Conservation (phyloP, 2,888 invertebrate genomes). For the Salpingus planirostris region DNA sequence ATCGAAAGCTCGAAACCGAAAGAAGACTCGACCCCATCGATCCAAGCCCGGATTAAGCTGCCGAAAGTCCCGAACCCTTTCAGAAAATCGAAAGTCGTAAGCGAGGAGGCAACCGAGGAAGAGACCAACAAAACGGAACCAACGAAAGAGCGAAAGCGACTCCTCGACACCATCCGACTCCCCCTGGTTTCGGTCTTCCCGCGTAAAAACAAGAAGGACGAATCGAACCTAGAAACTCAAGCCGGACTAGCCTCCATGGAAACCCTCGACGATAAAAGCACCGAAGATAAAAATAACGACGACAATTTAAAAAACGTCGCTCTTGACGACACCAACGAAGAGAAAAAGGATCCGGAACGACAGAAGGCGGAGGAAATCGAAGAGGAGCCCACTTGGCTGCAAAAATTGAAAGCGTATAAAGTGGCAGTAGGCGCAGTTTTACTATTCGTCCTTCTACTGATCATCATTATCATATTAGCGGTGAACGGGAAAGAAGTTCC, state of each 20-base stretch:
- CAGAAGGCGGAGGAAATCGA: constrained; percentile 29
- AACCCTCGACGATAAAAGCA: constrained; percentile 64
- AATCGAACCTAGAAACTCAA: constrained; percentile 35
- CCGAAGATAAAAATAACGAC: constrained; percentile 57
- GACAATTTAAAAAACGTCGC: constrained; percentile 68
- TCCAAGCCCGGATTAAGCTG: constrained; percentile 41
- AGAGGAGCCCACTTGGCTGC: constrained; percentile 43
- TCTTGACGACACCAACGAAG: constrained; percentile 49
- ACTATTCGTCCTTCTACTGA: constrained; percentile 51
- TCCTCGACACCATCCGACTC: constrained; percentile 53
- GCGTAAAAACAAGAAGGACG: constrained; percentile 38
- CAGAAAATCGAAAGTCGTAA: constrained; percentile 41
- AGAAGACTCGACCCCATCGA: constrained; percentile 30
- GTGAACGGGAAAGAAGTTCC: constrained; percentile 45
- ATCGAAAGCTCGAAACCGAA: constrained; percentile 28
- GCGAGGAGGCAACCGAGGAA: constrained; percentile 25
- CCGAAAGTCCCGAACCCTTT: constrained; percentile 51
- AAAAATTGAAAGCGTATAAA: constrained; percentile 55
- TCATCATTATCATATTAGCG: constrained; percentile 56
- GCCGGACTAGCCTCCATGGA: constrained; percentile 75
- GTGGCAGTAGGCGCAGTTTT: constrained; percentile 57
- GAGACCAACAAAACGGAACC: constrained; percentile 36
- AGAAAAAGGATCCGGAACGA: not conserved
- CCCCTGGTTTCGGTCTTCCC: constrained; percentile 53
- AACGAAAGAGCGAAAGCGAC: constrained; percentile 40